phyloP scores from a whole-genome alignment of 2,888 invertebrate species.

The Catocala nupta region DNA sequence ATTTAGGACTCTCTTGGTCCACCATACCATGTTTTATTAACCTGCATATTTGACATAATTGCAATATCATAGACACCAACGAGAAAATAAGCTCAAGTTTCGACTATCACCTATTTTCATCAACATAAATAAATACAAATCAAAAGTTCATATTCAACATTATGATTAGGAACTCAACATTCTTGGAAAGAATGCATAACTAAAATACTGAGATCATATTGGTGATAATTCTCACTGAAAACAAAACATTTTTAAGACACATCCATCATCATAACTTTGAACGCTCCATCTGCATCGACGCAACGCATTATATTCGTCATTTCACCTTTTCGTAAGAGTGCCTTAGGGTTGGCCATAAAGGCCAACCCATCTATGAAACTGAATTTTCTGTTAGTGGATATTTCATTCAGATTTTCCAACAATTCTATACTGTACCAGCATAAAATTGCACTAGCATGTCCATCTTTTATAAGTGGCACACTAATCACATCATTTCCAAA shows the following conservation, averaged over 20 bases:
- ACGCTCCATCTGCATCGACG: conserved; percentile 69
- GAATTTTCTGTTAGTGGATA: conserved; percentile 76
- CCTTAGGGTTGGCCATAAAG: conserved; percentile 74
- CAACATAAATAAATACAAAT: background rate
- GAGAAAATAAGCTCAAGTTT: background rate
- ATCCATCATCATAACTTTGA: conserved; percentile 67
- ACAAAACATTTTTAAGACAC: background rate
- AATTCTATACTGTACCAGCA: conserved; percentile 87
- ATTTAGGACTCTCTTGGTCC: too few species aligned
- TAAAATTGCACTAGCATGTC: conserved; percentile 81
- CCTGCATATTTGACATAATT: background rate
- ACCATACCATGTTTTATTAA: too few species aligned
- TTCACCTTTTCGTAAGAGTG: conserved; percentile 61
- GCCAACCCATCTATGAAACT: conserved; percentile 82
- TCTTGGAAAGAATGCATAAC: background rate
- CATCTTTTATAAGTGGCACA: conserved; percentile 68
- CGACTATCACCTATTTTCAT: background rate
- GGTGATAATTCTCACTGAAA: background rate
- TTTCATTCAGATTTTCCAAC: conserved; percentile 67
- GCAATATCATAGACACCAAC: background rate
- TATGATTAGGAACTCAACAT: background rate
- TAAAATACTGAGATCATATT: background rate
- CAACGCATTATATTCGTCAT: conserved; percentile 65
- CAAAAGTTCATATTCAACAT: background rate
- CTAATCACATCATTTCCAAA: conserved; percentile 54